Conservation (phyloP, 2,113 vertebrate genomes). For the Apodemus sylvaticus region DNA sequence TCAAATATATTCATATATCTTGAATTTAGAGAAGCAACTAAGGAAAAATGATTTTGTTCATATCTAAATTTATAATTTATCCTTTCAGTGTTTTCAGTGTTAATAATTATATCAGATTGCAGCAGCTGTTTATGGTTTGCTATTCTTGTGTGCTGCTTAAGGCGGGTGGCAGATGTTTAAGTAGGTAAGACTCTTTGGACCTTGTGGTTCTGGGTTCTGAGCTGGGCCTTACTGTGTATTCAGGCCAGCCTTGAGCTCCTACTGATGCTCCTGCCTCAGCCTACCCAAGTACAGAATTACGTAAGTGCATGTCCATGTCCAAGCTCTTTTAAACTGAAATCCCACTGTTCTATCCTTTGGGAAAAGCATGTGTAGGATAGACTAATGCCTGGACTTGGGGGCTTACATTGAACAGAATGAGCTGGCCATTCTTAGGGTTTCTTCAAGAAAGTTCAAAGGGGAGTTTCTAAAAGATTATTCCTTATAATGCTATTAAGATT, state of each 20-base stretch:
- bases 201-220: neutral
- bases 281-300: neutral
- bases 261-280: neutral
- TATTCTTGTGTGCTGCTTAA: neutral
- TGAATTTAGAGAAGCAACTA: constrained; percentile 53
- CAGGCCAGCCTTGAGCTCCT: neutral
- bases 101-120: constrained; percentile 40
- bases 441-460: constrained; percentile 35
- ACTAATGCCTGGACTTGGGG: neutral
- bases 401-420: constrained; percentile 24
- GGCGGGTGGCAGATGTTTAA: neutral
- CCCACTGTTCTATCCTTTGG: neutral
- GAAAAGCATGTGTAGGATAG: neutral
- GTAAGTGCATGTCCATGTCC: neutral
- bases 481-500: constrained; percentile 34
- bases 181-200: neutral
- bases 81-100: constrained; percentile 5
- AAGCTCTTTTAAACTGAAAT: neutral
- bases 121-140: neutral
- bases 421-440: neutral
- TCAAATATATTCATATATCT: neutral
- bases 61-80: constrained; percentile 43
- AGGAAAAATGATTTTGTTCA: constrained; percentile 44
- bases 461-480: neutral
- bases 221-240: neutral